Evolutionary conservation across 2,797 vertebrate species (phyloP).

Genomic region (Brachyrhaphis roseni): DNA sequence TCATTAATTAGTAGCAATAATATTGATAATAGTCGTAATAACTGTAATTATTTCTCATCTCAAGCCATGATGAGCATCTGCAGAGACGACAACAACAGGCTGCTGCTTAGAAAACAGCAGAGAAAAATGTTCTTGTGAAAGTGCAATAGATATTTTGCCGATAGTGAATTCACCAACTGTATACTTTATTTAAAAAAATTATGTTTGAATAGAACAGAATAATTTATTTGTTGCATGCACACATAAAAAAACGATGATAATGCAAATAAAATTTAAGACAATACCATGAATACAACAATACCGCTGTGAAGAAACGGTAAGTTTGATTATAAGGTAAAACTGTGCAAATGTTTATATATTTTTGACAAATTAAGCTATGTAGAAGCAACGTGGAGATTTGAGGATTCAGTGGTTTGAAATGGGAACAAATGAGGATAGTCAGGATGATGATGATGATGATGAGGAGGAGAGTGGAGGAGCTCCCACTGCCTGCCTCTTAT

Average conservation of each 20-base stretch:
- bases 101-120: neutral
- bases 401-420: constrained; percentile 40
- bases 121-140: neutral
- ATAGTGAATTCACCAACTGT: neutral
- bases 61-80: neutral
- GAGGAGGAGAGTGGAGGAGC: constrained; percentile 59
- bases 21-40: too few relatives aligned
- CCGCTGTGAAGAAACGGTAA: neutral
- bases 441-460: neutral
- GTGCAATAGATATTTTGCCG: neutral
- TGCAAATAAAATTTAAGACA: neutral
- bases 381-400: constrained; percentile 29
- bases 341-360: neutral
- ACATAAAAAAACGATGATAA: neutral
- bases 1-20: too few relatives aligned
- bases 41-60: too few relatives aligned
- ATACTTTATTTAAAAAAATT: neutral
- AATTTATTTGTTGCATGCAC: neutral
- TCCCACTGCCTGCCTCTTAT: constrained; percentile 84
- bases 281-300: neutral
- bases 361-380: neutral
- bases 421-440: constrained; percentile 61
- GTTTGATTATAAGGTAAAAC: neutral
- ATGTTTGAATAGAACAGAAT: neutral
- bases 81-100: neutral